Evolutionary conservation across 2,888 invertebrate genomes (phyloP).

Genomic region (Andricus quercusramuli): DNA sequence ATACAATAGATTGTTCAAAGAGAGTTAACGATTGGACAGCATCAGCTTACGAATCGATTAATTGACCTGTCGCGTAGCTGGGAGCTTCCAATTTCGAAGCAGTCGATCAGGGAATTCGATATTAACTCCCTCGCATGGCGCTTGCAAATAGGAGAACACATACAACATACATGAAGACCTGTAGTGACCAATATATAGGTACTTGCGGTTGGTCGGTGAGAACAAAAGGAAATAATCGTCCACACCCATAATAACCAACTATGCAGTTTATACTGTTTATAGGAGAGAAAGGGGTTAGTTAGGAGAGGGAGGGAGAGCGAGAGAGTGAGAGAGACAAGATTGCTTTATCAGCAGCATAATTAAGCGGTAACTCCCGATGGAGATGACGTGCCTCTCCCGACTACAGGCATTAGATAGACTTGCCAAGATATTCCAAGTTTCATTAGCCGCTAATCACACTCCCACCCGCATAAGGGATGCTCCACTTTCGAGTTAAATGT

Average conservation of each 20-base stretch:
- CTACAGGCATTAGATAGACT: slow-evolving; percentile 56
- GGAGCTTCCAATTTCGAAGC: slow-evolving; percentile 15
- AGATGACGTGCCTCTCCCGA: slow-evolving; percentile 46
- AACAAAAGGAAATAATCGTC: slow-evolving; percentile 24
- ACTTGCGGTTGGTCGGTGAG: slow-evolving; percentile 8
- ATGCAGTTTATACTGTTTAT: slow-evolving; percentile 7
- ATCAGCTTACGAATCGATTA: slow-evolving; percentile 21
- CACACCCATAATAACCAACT: slow-evolving; percentile 20
- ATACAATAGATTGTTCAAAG: background rate
- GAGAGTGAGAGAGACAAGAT: slow-evolving; percentile 29
- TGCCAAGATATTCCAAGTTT: slow-evolving; percentile 66
- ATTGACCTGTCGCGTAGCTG: background rate
- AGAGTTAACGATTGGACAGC: slow-evolving; percentile 4
- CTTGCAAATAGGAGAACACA: background rate
- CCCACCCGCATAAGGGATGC: background rate
- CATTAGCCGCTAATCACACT: slow-evolving; percentile 66
- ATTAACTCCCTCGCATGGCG: background rate
- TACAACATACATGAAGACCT: background rate
- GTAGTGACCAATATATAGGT: background rate
- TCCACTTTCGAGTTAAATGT: slow-evolving; percentile 6
- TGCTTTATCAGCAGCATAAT: slow-evolving; percentile 65
- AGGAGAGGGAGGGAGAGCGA: slow-evolving; percentile 15
- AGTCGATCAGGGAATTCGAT: slow-evolving; percentile 12
- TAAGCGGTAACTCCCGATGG: slow-evolving; percentile 62
- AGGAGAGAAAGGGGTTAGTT: slow-evolving; percentile 28